phyloP scores from a whole-genome alignment of 2,113 vertebrate species.

The Okapia johnstoni region DNA sequence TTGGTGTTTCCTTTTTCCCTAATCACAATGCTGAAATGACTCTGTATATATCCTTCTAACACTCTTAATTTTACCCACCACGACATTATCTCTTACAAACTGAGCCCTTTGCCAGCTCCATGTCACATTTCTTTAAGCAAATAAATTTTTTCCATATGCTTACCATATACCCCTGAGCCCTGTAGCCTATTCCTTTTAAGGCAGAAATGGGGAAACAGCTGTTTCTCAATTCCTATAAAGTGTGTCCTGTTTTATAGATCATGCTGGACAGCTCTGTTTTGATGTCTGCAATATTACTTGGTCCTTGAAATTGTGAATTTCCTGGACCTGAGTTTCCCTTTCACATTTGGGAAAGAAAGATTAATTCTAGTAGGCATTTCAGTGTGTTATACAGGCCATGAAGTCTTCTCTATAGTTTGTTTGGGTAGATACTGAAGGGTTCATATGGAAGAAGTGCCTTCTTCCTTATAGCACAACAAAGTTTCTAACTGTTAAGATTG shows the following conservation, averaged over 20 bases:
- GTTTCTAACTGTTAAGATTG: background rate
- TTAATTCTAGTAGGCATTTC: constrained; percentile 39
- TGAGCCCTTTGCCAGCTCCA: constrained; percentile 5
- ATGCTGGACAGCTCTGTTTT: constrained; percentile 58
- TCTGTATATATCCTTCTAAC: background rate
- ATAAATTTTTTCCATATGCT: constrained; percentile 57
- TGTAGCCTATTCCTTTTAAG: constrained; percentile 55
- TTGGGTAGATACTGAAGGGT: constrained; percentile 25
- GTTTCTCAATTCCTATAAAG: constrained; percentile 60
- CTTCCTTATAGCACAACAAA: background rate
- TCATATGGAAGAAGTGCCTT: background rate
- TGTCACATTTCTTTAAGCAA: constrained; percentile 62
- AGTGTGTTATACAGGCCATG: background rate
- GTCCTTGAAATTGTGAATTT: constrained; percentile 59
- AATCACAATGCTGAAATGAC: constrained; percentile 41
- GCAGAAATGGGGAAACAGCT: constrained; percentile 63
- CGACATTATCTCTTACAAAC: constrained; percentile 45
- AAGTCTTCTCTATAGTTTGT: background rate
- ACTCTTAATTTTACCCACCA: constrained; percentile 46
- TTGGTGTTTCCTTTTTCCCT: constrained; percentile 54
- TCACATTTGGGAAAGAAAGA: constrained; percentile 39
- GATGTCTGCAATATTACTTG: constrained; percentile 61
- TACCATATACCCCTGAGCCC: constrained; percentile 46
- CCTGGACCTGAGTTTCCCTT: constrained; percentile 42
- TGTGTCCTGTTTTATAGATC: constrained; percentile 62